These are phyloP conservation scores for Tethea ocularis DNA, from an alignment of 2,888 invertebrate species.

Conservation along the genomic window DNA sequence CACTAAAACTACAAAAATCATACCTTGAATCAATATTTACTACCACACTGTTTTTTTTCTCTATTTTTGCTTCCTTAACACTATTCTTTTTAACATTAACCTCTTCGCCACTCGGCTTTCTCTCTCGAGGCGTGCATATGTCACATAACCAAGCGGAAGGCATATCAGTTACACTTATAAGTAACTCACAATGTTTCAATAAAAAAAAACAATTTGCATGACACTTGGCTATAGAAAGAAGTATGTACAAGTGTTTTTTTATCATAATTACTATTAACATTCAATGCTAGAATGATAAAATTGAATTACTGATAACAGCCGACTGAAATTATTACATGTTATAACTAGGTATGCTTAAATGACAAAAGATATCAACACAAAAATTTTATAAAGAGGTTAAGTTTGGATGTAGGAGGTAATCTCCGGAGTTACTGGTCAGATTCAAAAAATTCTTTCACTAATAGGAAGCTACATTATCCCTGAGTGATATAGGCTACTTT, in stretches of 20 bases:
- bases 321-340: neutral
- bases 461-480: no score
- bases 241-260: neutral
- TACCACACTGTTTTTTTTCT: neutral
- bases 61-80: neutral
- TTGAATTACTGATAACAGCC: neutral
- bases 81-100: neutral
- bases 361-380: neutral
- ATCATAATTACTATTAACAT: neutral
- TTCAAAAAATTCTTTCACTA: no score
- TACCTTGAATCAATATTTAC: neutral
- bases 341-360: no score
- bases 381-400: no score
- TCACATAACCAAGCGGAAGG: neutral
- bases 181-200: neutral
- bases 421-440: no score
- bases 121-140: neutral
- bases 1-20: neutral
- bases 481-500: no score
- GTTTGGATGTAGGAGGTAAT: no score
- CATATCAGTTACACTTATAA: neutral
- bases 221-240: neutral
- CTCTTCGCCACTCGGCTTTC: neutral
- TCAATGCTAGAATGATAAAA: neutral
- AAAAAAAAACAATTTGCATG: neutral